These are phyloP conservation scores for Silurus lanzhouensis DNA, from an alignment of 2,797 vertebrate species.

Conservation along the genomic window DNA sequence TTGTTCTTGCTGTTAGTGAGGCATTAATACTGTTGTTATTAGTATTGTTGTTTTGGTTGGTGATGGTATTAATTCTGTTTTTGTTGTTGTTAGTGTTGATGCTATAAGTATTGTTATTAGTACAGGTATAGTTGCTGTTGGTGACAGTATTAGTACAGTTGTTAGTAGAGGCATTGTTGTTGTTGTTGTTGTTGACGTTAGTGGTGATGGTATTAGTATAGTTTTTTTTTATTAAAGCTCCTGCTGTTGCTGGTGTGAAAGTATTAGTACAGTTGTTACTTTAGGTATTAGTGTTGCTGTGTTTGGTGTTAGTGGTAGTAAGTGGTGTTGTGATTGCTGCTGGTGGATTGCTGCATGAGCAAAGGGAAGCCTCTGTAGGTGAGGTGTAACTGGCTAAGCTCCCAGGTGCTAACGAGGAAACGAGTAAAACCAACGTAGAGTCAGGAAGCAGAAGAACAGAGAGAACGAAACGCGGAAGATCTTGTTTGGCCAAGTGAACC, in stretches of 20 bases:
- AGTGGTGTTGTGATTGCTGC: background rate
- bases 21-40: too few species aligned
- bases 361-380: background rate
- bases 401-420: slow-evolving; percentile 55
- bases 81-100: background rate
- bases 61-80: background rate
- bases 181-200: background rate
- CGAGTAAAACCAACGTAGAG: slow-evolving; percentile 49
- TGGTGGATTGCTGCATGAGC: background rate
- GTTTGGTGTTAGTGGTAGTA: background rate
- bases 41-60: background rate
- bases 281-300: background rate
- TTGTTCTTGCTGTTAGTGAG: background rate
- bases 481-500: slow-evolving; percentile 35
- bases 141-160: background rate
- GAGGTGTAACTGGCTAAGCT: background rate
- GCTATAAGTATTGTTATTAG: background rate
- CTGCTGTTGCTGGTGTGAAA: background rate
- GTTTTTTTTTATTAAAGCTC: background rate
- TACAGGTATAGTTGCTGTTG: background rate
- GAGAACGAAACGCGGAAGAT: slow-evolving; percentile 69
- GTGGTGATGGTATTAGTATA: background rate
- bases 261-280: background rate
- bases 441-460: slow-evolving; percentile 63
- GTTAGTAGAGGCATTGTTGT: background rate